Conservation (phyloP, 2,113 vertebrate species). For the Gadus macrocephalus region DNA sequence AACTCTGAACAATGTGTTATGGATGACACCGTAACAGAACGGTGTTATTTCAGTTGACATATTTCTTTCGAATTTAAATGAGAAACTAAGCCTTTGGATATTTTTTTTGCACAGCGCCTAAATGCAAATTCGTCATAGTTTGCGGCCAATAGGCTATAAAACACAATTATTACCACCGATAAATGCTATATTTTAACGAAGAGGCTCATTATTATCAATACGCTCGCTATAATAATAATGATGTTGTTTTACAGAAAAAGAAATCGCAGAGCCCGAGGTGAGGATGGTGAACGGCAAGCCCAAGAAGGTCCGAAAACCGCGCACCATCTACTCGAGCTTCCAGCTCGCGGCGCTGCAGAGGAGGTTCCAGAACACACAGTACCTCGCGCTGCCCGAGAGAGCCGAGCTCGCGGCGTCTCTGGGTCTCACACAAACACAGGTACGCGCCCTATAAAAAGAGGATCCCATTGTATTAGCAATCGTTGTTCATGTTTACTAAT, state of each 20-base stretch:
- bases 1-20: too few species aligned
- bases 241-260: conserved; percentile 79
- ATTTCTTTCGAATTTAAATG: too few species aligned
- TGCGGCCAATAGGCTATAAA: too few species aligned
- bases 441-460: conserved; percentile 30
- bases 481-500: not conserved
- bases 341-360: conserved; percentile 96
- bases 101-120: too few species aligned
- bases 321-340: conserved; percentile 98
- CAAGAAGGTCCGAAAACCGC: conserved; percentile 97
- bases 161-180: too few species aligned
- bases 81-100: too few species aligned
- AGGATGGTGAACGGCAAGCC: conserved; percentile 99
- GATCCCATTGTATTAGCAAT: not conserved
- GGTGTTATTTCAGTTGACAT: too few species aligned
- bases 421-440: conserved; percentile 97
- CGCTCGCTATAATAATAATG: conserved; percentile 1
- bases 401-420: conserved; percentile 94
- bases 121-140: too few species aligned
- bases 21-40: too few species aligned
- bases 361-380: conserved; percentile 98
- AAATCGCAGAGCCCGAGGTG: conserved; percentile 90
- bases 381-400: conserved; percentile 94
- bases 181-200: too few species aligned
- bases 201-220: not conserved